Percentiles rank a stretch among this genome's conserved stretches.
Evolutionary conservation across 1,140 invertebrate species (phyloP).

Genomic region (Mactra quadrangularis): DNA sequence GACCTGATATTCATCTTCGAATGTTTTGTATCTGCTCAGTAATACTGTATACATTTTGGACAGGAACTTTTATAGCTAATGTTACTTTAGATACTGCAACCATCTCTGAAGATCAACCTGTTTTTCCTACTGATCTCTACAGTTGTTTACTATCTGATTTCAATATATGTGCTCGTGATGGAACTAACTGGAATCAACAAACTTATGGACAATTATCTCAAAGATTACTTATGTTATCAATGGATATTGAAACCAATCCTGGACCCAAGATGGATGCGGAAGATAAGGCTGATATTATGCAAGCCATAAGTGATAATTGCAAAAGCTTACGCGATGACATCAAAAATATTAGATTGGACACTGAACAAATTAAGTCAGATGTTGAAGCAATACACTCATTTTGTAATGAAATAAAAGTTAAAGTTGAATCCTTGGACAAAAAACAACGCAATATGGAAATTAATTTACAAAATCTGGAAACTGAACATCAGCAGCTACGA

Average conservation of each 20-base stretch:
- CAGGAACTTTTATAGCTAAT: not conserved
- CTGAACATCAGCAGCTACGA: too few relatives aligned
- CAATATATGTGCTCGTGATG: not conserved
- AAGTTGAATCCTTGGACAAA: not conserved
- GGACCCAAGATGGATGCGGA: not conserved
- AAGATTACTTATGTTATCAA: not conserved
- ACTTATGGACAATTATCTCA: not conserved
- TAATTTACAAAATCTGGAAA: not conserved
- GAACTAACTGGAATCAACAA: too few relatives aligned
- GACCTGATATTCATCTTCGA: not conserved
- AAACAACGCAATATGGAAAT: not conserved
- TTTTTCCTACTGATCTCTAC: not conserved
- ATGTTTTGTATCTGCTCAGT: not conserved
- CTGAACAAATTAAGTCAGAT: not conserved
- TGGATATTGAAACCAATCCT: not conserved
- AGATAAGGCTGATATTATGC: constrained; percentile 4
- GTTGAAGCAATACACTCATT: not conserved
- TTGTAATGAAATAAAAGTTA: constrained; percentile 2
- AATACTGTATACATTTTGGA: too few relatives aligned
- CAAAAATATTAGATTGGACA: not conserved
- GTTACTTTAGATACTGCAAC: not conserved
- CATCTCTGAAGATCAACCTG: not conserved
- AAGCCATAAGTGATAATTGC: not conserved
- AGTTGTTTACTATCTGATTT: not conserved
- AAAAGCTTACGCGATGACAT: not conserved